Evolutionary conservation across 2,888 invertebrate genomes (phyloP), one percentile per base, ranked within the genome.

Genomic region (Drosophila nigricruria): DNA sequence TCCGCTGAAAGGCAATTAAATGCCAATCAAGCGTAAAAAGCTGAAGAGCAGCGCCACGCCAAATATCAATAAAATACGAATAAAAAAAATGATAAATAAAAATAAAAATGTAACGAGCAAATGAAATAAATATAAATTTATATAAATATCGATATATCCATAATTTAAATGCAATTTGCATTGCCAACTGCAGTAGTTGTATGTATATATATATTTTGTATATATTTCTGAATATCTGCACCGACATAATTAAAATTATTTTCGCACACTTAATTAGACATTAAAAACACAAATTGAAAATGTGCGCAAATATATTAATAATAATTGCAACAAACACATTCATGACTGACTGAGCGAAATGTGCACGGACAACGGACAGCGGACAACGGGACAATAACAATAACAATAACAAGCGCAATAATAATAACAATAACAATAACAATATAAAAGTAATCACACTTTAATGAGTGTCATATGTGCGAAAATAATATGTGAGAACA

Each of bases 221-320:
- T 12, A 27, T 47, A n/a, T 30, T 30, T 49, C n/a, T 45, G 45
- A 75, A 58, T 77, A 67, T 43, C 36, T 63, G 62, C 23, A 12
- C 36, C 54, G 68, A 84, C 73, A 87, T 88, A 88, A 87, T 81
- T 81, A 89, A 88, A 86, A 88, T 83, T 83, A 88, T 88, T 81
- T 79, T 81, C 72, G 89, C 85, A 83, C 90, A 88, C 90, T 89
- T 90, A 88, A 88, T 90, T 90, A 88, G 90, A 77, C 88, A 89
- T 88, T 89, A 89, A 90, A 87, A 89, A 78, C 70, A 74, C 67
- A 82, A 82, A 89, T 85, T 82, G 89, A 84, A 89, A 85, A 73
- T 79, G 73, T 45, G 43, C 70, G 49, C 77, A 62, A 63, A 62
- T 68, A 79, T 78, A 81, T 88, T 82, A 81, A 78, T 77, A 81